Base-by-base conservation (phyloP, 2,797 vertebrate species). In the Notoglanidium macrostoma region DNA sequence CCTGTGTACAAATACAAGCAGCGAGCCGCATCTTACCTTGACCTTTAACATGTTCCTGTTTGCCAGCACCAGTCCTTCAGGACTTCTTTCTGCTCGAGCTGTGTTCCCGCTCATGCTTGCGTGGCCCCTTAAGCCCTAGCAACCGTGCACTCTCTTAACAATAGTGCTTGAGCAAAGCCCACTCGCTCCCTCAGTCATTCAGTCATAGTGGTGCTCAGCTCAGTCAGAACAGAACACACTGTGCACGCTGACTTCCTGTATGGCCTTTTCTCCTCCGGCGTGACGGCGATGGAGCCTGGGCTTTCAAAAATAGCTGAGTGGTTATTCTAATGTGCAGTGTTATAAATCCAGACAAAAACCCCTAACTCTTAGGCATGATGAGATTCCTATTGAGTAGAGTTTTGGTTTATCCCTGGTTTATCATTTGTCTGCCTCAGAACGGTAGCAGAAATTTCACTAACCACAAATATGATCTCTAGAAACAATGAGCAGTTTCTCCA, bases 91-190 rank as follows among this genome's bases (percentile, higher is more conserved):
- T 68, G 70, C 84, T 85, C 29, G 15, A 61, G 61, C 57, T 76
- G 44, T 21, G 70, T 51, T 65, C 83, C 83, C n/a, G 68, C 68
- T 89, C 84, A 84, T 54, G 81, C 82, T 57, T 65, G 77, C 26
- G 5, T 78, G 88, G 86, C 86, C 77, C 88, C 76, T 85, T 87
- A 87, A 89, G 83, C 88, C 88, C n/a, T 85, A 89, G 85, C 88
- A 89, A 89, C 77, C 15, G n/a, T 44, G 5, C 29, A 19, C 76
- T 89, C 70, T 74, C 67, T 49, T n/a, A 87, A 85, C 88, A 89
- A 82, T 72, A 74, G 72, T 63, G n/a, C 74, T 87, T 51, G 9
- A 87, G 40, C 21, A 44, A 83, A 77, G 65, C 78, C 81, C 73
- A 68, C 81, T 61, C 46, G 72, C 59, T 46, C 65, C 10, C 21